phyloP scores from a whole-genome alignment of 2,888 invertebrate genomes.

The Agonopterix arenella region DNA sequence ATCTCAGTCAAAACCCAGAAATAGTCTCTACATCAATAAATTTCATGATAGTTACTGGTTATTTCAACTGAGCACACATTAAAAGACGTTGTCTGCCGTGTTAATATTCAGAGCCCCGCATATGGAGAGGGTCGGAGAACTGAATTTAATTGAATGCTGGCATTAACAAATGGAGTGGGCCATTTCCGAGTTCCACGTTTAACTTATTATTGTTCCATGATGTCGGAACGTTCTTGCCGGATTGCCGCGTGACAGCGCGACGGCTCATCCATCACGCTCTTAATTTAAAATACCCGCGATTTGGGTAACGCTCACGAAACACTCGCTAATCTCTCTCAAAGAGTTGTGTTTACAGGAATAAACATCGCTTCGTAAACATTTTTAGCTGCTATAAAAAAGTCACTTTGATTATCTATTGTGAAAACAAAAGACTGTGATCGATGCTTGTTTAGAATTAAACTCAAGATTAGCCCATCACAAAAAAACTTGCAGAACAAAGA shows the following conservation, averaged over 20 bases:
- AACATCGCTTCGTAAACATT: conserved; percentile 54
- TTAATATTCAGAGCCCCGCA: conserved; percentile 62
- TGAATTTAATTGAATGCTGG: conserved; percentile 74
- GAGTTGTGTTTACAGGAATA: conserved; percentile 51
- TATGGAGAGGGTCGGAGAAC: conserved; percentile 62
- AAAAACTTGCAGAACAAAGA: conserved; percentile 42
- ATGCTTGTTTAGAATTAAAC: conserved; percentile 17
- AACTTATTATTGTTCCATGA: conserved; percentile 70
- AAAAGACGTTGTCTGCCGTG: conserved; percentile 32
- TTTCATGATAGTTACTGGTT: too few species aligned
- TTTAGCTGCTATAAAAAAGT: conserved; percentile 44
- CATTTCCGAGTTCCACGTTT: conserved; percentile 68
- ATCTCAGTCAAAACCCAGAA: conserved; percentile 1
- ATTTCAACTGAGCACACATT: conserved; percentile 19
- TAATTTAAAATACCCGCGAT: conserved; percentile 73
- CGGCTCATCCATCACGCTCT: conserved; percentile 71
- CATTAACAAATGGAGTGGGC: conserved; percentile 71
- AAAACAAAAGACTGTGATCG: conserved; percentile 8
- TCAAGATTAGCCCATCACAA: conserved; percentile 28
- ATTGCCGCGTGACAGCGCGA: conserved; percentile 63
- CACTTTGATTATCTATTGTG: conserved; percentile 19
- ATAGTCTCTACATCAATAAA: conserved; percentile 1
- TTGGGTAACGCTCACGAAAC: conserved; percentile 51
- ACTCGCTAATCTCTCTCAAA: conserved; percentile 59
- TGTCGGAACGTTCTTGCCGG: conserved; percentile 49